phyloP scores from a whole-genome alignment of 2,113 vertebrate genomes.

The Sterna hirundo region DNA sequence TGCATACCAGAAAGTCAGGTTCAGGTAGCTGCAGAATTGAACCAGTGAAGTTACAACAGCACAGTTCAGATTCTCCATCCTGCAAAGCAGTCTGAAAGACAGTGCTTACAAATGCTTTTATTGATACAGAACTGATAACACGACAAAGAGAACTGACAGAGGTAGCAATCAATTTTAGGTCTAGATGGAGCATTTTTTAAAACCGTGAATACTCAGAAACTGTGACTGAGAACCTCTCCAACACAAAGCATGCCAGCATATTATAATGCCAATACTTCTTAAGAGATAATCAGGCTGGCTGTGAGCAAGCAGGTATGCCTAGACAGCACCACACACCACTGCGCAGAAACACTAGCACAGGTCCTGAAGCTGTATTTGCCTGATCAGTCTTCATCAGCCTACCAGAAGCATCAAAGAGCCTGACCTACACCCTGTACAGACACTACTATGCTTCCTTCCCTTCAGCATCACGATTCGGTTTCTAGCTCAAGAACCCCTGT shows the following conservation, averaged over 20 bases:
- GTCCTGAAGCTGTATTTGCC: neutral
- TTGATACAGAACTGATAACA: neutral
- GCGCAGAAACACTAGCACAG: neutral
- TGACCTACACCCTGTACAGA: neutral
- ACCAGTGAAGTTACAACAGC: neutral
- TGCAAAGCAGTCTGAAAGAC: neutral
- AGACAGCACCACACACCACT: neutral
- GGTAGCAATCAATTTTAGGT: neutral
- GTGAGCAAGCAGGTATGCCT: neutral
- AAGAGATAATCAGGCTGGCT: neutral
- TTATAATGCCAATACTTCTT: neutral
- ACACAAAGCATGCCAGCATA: neutral
- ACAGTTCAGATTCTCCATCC: neutral
- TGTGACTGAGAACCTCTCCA: neutral
- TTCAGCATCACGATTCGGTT: neutral
- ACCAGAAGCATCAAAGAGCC: neutral
- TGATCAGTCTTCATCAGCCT: neutral
- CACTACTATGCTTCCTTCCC: neutral
- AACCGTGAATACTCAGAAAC: neutral
- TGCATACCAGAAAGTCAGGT: neutral
- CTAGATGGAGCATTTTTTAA: neutral
- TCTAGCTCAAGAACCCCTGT: neutral
- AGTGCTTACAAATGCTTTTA: neutral
- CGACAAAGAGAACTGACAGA: neutral
- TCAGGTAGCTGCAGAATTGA: neutral